Evolutionary conservation across 2,113 vertebrate species (phyloP).

Genomic region (Anguilla japonica): DNA sequence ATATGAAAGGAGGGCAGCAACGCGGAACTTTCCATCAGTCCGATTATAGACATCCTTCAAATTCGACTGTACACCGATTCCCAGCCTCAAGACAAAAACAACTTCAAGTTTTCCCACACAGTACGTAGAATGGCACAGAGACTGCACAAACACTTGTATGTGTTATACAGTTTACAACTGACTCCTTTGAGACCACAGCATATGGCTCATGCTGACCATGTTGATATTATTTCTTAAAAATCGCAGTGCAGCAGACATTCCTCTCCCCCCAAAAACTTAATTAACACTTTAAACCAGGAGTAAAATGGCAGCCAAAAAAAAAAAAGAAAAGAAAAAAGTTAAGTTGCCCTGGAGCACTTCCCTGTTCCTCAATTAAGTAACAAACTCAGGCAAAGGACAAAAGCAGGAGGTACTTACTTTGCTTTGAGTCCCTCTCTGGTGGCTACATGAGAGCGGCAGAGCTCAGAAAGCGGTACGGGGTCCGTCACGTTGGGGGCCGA

Average conservation of each 20-base stretch:
- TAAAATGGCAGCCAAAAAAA: neutral
- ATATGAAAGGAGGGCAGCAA: neutral
- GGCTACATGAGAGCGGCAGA: neutral
- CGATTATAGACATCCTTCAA: neutral
- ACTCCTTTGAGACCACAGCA: neutral
- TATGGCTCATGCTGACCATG: neutral
- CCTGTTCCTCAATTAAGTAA: neutral
- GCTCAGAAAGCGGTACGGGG: neutral
- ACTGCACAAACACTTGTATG: neutral
- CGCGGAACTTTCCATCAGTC: neutral
- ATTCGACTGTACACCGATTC: neutral
- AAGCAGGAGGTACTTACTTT: conserved; percentile 39
- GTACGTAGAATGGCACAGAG: neutral
- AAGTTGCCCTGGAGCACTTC: neutral
- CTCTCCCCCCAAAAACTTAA: neutral
- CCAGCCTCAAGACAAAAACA: neutral
- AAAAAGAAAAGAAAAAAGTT: neutral
- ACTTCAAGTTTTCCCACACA: neutral
- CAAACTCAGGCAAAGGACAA: neutral
- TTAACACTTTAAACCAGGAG: neutral
- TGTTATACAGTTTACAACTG: neutral
- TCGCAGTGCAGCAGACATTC: neutral
- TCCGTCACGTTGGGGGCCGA: neutral
- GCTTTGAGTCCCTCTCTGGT: conserved; percentile 13
- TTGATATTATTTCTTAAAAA: neutral